phyloP scores from a whole-genome alignment of 1,140 invertebrate species.

The Parapsyche elsis region DNA sequence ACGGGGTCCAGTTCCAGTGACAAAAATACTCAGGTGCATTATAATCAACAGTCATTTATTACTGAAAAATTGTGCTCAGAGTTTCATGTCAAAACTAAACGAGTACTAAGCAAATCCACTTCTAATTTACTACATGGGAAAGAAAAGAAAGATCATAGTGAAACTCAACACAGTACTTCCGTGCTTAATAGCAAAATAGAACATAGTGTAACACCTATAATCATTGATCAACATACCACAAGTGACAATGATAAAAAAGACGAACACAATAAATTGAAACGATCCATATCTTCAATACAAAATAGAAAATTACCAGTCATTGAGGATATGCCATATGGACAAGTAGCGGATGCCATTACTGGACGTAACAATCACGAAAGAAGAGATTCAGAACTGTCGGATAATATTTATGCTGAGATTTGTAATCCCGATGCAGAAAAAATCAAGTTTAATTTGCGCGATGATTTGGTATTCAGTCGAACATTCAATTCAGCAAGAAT shows the following conservation, averaged over 20 bases:
- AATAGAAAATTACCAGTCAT: slow-evolving; percentile 67
- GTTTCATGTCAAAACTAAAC: slow-evolving; percentile 72
- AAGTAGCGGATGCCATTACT: slow-evolving; percentile 65
- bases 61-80: slow-evolving; percentile 72
- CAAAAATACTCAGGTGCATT: slow-evolving; percentile 65
- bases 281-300: slow-evolving; percentile 67
- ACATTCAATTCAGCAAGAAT: slow-evolving; percentile 64
- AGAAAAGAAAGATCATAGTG: slow-evolving; percentile 60
- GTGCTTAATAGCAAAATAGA: background rate
- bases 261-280: slow-evolving; percentile 60
- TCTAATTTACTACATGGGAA: slow-evolving; percentile 69
- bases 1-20: slow-evolving; percentile 65
- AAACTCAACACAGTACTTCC: slow-evolving; percentile 30
- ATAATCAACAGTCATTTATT: slow-evolving; percentile 70
- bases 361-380: slow-evolving; percentile 60
- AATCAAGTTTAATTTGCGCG: slow-evolving; percentile 54
- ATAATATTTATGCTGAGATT: slow-evolving; percentile 73
- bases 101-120: slow-evolving; percentile 70
- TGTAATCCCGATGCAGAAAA: slow-evolving; percentile 61
- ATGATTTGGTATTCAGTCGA: slow-evolving; percentile 64
- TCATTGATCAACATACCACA: slow-evolving; percentile 8
- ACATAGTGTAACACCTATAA: background rate
- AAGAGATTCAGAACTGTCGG: slow-evolving; percentile 66
- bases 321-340: slow-evolving; percentile 67
- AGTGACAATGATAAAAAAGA: slow-evolving; percentile 30